Evolutionary conservation across 2,797 vertebrate species (phyloP).

Genomic region (Lophura swinhoii): DNA sequence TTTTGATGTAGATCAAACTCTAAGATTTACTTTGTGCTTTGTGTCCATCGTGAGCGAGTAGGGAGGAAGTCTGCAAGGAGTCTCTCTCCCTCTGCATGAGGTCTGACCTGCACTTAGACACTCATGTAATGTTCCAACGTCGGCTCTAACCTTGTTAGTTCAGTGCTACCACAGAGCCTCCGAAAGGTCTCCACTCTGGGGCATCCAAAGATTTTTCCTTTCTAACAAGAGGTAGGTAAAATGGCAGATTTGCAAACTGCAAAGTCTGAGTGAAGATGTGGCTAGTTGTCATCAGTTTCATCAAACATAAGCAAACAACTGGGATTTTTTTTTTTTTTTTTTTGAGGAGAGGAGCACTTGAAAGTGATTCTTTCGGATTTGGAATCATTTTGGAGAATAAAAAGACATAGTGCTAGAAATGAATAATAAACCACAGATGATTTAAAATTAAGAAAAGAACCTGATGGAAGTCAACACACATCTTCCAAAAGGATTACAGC

Average conservation of each 20-base stretch:
- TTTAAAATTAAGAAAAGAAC: neutral
- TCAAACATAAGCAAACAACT: neutral
- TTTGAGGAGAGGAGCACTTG: neutral
- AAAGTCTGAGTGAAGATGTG: neutral
- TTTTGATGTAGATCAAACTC: neutral
- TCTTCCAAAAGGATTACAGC: neutral
- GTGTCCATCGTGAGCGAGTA: neutral
- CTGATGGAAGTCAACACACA: neutral
- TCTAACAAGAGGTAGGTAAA: neutral
- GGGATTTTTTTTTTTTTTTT: neutral
- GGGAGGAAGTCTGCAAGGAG: neutral
- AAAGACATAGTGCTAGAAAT: neutral
- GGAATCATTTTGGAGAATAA: neutral
- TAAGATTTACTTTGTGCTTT: neutral
- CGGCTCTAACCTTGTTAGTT: neutral
- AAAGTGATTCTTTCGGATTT: neutral
- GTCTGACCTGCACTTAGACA: neutral
- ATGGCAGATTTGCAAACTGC: neutral
- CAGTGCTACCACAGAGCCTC: neutral
- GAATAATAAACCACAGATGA: neutral
- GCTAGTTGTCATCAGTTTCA: neutral
- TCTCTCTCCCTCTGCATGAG: neutral
- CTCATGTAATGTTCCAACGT: accelerated
- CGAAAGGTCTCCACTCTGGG: neutral
- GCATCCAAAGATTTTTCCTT: neutral